Base-by-base conservation (phyloP, 2,113 vertebrate species). In the Furnarius figulus region DNA sequence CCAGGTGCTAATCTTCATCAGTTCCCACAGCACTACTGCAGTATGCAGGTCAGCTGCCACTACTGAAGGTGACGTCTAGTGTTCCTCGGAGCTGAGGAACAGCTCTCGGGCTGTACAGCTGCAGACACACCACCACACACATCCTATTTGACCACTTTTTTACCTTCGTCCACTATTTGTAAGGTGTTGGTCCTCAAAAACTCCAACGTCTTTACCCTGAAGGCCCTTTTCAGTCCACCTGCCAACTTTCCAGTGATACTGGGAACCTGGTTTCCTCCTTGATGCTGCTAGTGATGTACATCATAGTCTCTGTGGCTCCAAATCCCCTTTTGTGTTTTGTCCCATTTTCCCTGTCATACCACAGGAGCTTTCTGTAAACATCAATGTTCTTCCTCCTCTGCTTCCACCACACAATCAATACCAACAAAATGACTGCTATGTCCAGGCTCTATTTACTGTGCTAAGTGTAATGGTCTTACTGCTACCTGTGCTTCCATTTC, bases 311-410 rank as follows among this genome's bases (percentile, higher is more conserved):
- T n/a, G 18, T 59, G 76, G 95, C 52, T 68, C 65, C 56, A 76
- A 89, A 82, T 65, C 50, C 30, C 67, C 62, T 59, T 89, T 73
- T 73, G 50, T 70, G 82, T 56, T 94, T 82, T 73, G 53, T 73
- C 46, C 81, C 33, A 22, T 85, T 95, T 92, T 83, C 49, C n/a
- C 71, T 71, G 53, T 80, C 46, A 58, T 55, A 42, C 37, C n/a
- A 22, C 71, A 46, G 81, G 67, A 85, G 25, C 31, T 90, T 82
- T 89, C 73, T 66, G 66, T 82, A 76, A 96, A 83, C 25, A 70
- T 27, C 37, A 39, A 5, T 2, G 0, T 65, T 79, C 49, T 21
- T 79, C 46, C 40, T 76, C 25, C 37, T 73, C 81, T 76, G 85
- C 87, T 93, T 80, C 76, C 70, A 59, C 40, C 65, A 28, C 20